Conservation (phyloP, 2,797 vertebrate genomes). For the Macrochelys suwanniensis region DNA sequence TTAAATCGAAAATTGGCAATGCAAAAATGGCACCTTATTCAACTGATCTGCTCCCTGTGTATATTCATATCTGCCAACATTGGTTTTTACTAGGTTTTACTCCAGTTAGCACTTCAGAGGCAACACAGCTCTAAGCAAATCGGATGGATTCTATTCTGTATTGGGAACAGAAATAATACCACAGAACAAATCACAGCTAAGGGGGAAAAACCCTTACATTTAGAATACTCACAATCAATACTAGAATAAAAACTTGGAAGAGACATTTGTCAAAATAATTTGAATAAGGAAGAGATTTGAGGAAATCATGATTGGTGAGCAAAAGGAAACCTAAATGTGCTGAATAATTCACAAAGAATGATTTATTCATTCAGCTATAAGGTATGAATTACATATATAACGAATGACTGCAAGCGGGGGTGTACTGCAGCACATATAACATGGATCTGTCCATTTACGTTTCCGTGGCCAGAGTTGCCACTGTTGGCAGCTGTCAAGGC, state of each 20-base stretch:
- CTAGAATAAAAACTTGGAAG: not conserved
- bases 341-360: not conserved
- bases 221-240: not conserved
- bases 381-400: not conserved
- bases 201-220: slow-evolving; percentile 4
- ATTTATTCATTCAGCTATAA: slow-evolving; percentile 20
- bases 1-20: not conserved
- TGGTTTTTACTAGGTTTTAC: not conserved
- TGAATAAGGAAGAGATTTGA: slow-evolving; percentile 24
- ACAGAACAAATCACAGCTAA: not conserved
- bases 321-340: not conserved
- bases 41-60: not conserved
- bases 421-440: not conserved
- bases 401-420: not conserved
- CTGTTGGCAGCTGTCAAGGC: not conserved
- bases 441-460: not conserved
- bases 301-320: not conserved
- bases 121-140: not conserved
- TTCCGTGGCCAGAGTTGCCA: not conserved
- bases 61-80: no score
- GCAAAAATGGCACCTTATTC: not conserved
- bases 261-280: slow-evolving; percentile 53
- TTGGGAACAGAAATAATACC: not conserved
- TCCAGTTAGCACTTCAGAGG: not conserved
- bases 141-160: not conserved